Evolutionary conservation across 2,113 vertebrate species (phyloP).

Genomic region (Leptobrachium ailaonicum): DNA sequence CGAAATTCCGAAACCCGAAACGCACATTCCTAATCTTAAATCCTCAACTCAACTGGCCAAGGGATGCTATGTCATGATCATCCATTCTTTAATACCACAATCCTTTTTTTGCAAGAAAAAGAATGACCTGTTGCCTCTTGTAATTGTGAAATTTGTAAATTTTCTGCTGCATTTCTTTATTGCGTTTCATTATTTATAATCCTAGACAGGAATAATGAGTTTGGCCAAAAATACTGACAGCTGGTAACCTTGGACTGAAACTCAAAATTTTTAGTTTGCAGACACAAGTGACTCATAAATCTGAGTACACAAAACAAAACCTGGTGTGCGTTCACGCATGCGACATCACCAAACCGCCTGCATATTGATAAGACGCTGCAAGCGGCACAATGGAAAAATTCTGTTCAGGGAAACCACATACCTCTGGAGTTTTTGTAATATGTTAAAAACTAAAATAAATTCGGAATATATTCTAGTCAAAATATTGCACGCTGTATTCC

Average conservation of each 20-base stretch:
- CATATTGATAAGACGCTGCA: not conserved
- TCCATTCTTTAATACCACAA: too few species aligned
- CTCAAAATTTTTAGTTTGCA: conserved; percentile 30
- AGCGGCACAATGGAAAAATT: conserved; percentile 3
- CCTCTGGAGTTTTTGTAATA: not conserved
- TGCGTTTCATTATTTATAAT: not conserved
- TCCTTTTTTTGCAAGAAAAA: too few species aligned
- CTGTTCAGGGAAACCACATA: not conserved
- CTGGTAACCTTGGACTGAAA: conserved; percentile 38
- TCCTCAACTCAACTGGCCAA: too few species aligned
- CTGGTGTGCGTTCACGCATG: conserved; percentile 12
- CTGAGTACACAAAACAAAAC: conserved; percentile 42
- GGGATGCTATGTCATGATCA: too few species aligned
- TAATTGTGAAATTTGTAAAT: not conserved
- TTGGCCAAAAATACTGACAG: conserved; percentile 40
- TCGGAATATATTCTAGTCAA: too few species aligned
- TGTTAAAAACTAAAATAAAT: not conserved
- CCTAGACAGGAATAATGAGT: conserved; percentile 1
- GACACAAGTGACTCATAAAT: conserved; percentile 44
- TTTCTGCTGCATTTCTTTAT: not conserved
- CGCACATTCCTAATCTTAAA: too few species aligned
- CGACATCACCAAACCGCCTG: conserved; percentile 18
- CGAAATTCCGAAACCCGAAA: too few species aligned
- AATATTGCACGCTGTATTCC: too few species aligned
- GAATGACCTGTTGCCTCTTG: too few species aligned